A percentile compares a stretch with the other conserved stretches of the same genome.
These are phyloP conservation scores for Ferdinandea cuprea DNA, from an alignment of 2,888 invertebrate genomes.

Conservation along the genomic window DNA sequence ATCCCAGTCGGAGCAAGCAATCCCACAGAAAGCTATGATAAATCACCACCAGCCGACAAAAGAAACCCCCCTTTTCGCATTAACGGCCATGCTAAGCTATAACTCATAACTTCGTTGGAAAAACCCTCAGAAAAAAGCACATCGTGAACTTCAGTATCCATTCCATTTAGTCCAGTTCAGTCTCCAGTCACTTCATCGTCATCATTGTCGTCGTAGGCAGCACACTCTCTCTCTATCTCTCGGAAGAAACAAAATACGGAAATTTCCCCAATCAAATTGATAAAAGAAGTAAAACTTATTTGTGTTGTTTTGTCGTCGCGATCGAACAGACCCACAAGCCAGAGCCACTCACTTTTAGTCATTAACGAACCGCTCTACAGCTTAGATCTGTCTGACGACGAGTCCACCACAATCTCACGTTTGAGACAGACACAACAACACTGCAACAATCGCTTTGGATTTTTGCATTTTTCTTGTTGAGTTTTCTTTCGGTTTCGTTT, in stretches of 20 bases:
- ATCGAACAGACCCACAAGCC: slow-evolving; percentile 31
- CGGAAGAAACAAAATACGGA: slow-evolving; percentile 22
- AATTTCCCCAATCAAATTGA: slow-evolving; percentile 42
- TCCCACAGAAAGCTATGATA: not conserved
- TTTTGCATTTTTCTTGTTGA: slow-evolving; percentile 57
- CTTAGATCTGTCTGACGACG: slow-evolving; percentile 29
- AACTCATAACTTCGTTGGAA: slow-evolving; percentile 38
- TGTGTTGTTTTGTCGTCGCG: slow-evolving; percentile 15
- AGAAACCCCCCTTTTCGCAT: slow-evolving; percentile 15
- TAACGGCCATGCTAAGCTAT: not conserved
- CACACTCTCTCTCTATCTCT: slow-evolving; percentile 4
- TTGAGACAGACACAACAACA: slow-evolving; percentile 5
- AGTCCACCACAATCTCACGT: not conserved
- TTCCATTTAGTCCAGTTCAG: slow-evolving; percentile 26
- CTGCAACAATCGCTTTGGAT: slow-evolving; percentile 31
- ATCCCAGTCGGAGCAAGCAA: not conserved
- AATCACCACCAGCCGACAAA: not conserved
- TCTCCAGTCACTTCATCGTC: slow-evolving; percentile 60
- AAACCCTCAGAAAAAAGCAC: slow-evolving; percentile 64
- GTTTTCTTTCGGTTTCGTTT: slow-evolving; percentile 57
- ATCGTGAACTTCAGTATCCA: slow-evolving; percentile 17
- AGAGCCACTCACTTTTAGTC: slow-evolving; percentile 63
- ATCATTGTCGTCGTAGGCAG: slow-evolving; percentile 44
- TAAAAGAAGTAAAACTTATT: slow-evolving; percentile 13
- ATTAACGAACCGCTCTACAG: slow-evolving; percentile 58